These are phyloP conservation scores for Tipula helvola DNA, from an alignment of 2,888 invertebrate species.

Conservation along the genomic window DNA sequence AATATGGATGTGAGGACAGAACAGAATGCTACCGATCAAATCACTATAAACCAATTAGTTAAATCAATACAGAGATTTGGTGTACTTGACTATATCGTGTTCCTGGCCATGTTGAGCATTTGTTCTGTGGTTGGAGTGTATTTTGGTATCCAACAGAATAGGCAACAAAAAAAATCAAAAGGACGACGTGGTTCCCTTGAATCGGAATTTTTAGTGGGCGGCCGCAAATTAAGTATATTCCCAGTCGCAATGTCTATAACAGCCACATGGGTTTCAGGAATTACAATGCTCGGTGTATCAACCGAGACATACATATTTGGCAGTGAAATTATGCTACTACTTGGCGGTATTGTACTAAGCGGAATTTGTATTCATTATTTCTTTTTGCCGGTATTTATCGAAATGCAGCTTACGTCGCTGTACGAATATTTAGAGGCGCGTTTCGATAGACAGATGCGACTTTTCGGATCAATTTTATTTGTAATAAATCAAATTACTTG, in stretches of 20 bases:
- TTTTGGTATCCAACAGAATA: background rate
- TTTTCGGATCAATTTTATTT: conserved; percentile 51
- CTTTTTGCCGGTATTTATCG: conserved; percentile 58
- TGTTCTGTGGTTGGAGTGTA: background rate
- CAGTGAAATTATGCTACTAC: conserved; percentile 52
- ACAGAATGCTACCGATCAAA: background rate
- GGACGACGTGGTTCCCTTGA: background rate
- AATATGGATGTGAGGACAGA: background rate
- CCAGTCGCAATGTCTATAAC: background rate
- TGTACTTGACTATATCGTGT: background rate
- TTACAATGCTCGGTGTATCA: conserved; percentile 56
- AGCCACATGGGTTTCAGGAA: conserved; percentile 38
- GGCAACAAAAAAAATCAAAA: background rate
- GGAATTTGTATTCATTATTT: conserved; percentile 45
- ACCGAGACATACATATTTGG: conserved; percentile 69
- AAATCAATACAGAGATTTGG: background rate
- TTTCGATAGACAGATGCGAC: conserved; percentile 53
- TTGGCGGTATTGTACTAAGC: conserved; percentile 29
- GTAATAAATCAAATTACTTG: conserved; percentile 21
- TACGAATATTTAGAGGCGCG: conserved; percentile 66
- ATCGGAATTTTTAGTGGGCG: background rate
- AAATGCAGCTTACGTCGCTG: conserved; percentile 56
- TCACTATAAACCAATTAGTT: background rate
- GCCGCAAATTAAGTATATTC: background rate
- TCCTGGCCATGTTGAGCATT: background rate